Evolutionary conservation across 2,797 vertebrate species (phyloP).

Genomic region (Clarias laeviceps): DNA sequence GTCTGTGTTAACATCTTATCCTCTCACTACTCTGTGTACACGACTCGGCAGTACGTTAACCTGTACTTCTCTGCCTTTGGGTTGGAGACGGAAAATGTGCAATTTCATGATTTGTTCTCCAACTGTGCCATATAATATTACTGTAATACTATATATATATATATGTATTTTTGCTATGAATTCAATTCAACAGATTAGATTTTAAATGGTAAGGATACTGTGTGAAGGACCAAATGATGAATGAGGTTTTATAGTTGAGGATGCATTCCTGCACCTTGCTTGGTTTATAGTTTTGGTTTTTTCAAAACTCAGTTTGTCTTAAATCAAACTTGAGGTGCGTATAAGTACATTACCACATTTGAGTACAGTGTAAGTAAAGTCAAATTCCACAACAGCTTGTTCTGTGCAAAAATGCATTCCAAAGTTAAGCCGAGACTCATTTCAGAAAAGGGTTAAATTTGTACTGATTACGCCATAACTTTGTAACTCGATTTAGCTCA

Average conservation of each 20-base stretch:
- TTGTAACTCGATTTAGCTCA: too few species aligned
- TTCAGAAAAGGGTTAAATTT: too few species aligned
- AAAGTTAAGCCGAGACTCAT: too few species aligned
- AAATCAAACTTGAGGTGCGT: too few species aligned
- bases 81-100: slow-evolving; percentile 58
- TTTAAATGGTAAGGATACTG: slow-evolving; percentile 62
- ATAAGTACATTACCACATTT: too few species aligned
- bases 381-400: too few species aligned
- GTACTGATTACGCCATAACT: too few species aligned
- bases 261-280: slow-evolving; percentile 63
- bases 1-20: slow-evolving; percentile 48
- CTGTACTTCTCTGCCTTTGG: slow-evolving; percentile 57
- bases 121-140: slow-evolving; percentile 71
- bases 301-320: too few species aligned
- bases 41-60: slow-evolving; percentile 50
- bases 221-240: slow-evolving; percentile 74
- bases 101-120: slow-evolving; percentile 64
- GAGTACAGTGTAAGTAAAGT: too few species aligned
- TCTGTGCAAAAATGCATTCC: too few species aligned
- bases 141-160: slow-evolving; percentile 49
- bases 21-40: slow-evolving; percentile 58
- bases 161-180: slow-evolving; percentile 67
- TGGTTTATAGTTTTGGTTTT: slow-evolving; percentile 32
- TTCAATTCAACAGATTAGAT: slow-evolving; percentile 59
- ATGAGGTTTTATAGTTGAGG: slow-evolving; percentile 52